These are phyloP conservation scores for Phymanthus crucifer DNA, from an alignment of 92 coral and sea anemone genomes.

Conservation along the genomic window DNA sequence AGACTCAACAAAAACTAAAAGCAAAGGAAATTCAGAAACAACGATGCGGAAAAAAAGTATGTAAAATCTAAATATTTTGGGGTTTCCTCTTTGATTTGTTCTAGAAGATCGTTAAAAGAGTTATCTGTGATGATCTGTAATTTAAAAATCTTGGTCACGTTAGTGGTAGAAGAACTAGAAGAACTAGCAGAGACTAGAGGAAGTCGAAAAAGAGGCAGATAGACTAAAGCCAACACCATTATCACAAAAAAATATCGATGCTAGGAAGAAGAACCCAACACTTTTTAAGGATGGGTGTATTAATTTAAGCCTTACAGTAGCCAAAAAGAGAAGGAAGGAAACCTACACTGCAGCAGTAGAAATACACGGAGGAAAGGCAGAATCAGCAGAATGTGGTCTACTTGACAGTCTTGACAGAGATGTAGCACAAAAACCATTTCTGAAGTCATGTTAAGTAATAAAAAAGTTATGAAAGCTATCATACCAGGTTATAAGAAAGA, in stretches of 20 bases:
- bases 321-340: conserved; percentile 28
- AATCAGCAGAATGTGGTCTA: conserved; percentile 33
- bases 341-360: conserved; percentile 33
- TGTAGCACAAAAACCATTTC: conserved; percentile 36
- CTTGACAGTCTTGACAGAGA: conserved; percentile 43
- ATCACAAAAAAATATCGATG: not conserved
- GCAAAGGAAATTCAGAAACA: conserved; percentile 7
- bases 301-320: conserved; percentile 4
- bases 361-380: conserved; percentile 41
- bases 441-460: conserved; percentile 28
- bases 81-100: conserved; percentile 1
- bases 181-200: conserved; percentile 3
- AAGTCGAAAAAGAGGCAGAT: conserved; percentile 3
- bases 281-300: not conserved
- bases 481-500: conserved; percentile 17
- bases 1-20: conserved; percentile 1
- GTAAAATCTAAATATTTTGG: not conserved
- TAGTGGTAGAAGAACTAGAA: conserved; percentile 7
- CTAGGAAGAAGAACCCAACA: conserved; percentile 6
- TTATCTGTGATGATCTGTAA: conserved; percentile 1
- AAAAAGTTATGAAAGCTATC: conserved; percentile 21
- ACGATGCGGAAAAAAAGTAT: conserved; percentile 1
- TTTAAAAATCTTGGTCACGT: not conserved
- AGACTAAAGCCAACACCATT: conserved; percentile 2
- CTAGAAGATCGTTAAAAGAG: conserved; percentile 2